These are phyloP conservation scores for Sebastes iracundus DNA, from an alignment of 2,797 vertebrate species.

Conservation along the genomic window DNA sequence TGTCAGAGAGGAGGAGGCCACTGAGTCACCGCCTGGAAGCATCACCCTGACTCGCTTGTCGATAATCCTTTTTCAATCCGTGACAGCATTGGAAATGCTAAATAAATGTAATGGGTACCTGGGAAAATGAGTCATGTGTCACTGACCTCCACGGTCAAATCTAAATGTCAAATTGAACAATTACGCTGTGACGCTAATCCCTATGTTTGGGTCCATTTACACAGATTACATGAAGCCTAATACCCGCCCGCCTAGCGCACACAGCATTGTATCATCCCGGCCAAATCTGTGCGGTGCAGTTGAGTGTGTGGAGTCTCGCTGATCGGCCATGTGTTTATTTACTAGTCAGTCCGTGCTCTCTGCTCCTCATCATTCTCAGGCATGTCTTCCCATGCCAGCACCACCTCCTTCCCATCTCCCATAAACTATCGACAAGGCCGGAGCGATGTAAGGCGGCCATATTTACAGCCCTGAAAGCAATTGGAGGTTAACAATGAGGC, in stretches of 20 bases:
- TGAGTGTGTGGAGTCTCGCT: constrained; percentile 18
- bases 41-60: not conserved
- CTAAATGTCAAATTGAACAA: constrained; percentile 43
- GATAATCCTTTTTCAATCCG: constrained; percentile 7
- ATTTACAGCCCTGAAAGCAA: constrained; percentile 81
- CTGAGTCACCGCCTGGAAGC: constrained; percentile 35
- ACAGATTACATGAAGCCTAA: constrained; percentile 47
- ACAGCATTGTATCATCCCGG: constrained; percentile 13
- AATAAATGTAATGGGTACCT: constrained; percentile 24
- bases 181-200: constrained; percentile 26
- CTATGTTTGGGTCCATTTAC: constrained; percentile 42
- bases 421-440: constrained; percentile 80
- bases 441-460: constrained; percentile 52
- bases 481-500: constrained; percentile 81
- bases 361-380: constrained; percentile 64
- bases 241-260: not conserved
- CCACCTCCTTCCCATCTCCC: constrained; percentile 38
- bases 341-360: constrained; percentile 47
- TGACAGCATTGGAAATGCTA: constrained; percentile 25
- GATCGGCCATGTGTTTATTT: constrained; percentile 74
- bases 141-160: constrained; percentile 16
- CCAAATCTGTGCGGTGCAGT: not conserved
- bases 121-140: constrained; percentile 4
- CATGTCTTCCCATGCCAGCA: constrained; percentile 33
- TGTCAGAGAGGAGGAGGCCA: constrained; percentile 45